phyloP scores from a whole-genome alignment of 2,113 vertebrate species.

The Psittacula cyanocephala region DNA sequence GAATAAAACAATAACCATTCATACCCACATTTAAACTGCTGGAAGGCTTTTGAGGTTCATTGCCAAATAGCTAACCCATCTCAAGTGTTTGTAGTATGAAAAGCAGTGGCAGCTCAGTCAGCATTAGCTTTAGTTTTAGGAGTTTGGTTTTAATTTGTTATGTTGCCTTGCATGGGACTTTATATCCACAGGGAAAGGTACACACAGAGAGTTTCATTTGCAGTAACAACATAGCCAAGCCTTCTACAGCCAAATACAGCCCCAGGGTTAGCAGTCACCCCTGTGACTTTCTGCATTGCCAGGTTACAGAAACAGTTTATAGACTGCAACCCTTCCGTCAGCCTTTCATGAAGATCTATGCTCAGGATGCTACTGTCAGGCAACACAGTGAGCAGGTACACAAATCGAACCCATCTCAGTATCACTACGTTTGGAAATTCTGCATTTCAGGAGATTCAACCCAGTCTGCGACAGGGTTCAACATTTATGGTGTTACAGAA shows the following conservation, averaged over 20 bases:
- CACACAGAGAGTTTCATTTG: not conserved
- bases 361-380: not conserved
- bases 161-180: not conserved
- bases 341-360: rapidly evolving
- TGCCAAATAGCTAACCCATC: slow-evolving; percentile 3
- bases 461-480: not conserved
- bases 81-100: rapidly evolving
- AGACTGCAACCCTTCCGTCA: rapidly evolving
- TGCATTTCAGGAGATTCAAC: not conserved
- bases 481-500: not conserved
- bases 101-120: not conserved
- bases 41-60: slow-evolving; percentile 7
- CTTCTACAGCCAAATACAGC: not conserved
- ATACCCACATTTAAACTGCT: not conserved
- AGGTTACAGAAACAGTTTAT: not conserved
- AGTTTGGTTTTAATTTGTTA: not conserved
- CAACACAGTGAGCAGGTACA: rapidly evolving
- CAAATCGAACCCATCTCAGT: rapidly evolving
- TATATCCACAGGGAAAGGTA: not conserved
- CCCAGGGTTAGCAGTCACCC: not conserved
- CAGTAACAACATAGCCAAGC: not conserved
- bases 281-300: not conserved
- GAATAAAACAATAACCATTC: slow-evolving; percentile 60
- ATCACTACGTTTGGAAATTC: not conserved
- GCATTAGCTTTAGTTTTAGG: not conserved